Evolutionary conservation across 2,888 invertebrate genomes (phyloP), one percentile per base, ranked within the genome.

Genomic region (Pristionchus japonicus): DNA sequence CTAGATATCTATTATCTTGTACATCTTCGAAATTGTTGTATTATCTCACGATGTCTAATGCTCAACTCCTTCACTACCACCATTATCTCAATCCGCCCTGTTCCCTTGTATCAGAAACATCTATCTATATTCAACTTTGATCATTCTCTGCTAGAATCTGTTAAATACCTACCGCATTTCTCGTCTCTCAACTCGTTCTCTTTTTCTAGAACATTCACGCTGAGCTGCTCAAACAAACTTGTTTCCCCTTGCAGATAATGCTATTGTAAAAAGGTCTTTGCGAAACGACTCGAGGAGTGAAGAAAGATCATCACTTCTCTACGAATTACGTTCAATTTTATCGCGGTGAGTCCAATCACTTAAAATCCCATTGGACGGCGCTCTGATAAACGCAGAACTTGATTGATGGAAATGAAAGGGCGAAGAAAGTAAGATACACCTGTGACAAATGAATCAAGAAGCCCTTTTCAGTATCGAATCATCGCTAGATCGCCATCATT

Each of bases 301-400:
- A 77, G 77, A 77, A 77, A 77, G 43, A 77, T 43, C 77, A 77
- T 43, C 77, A 27, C 77, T 77, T 77, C 77, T 77, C 77, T 77
- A 77, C 77, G 2, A 77, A n/a, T 70, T 64, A 74, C 77, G 77
- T 20, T 47, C 37, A 77, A 40, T 23, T 43, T 43, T 77, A n/a
- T 43, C 27, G 37, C 11, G 77, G 77, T 77, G 43, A 47, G 77
- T n/a, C 11, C 6, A 43, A n/a, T 13, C 23, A 20, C 47, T 74
- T 23, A 13, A n/a, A 77, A 43, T 43, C 11, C 43, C 0, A 77
- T 47, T 27, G 64, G 43, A 17, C n/a, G 15, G 27, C 31, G 31
- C 15, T 15, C 7, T 37, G 37, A 70, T 34, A 67, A 64, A 40
- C 6, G 17, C 20, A 34, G 6, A 15, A 23, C 3, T 6, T 52